These are phyloP conservation scores for Emydocephalus ijimae DNA, from an alignment of 2,113 vertebrate species.

Conservation along the genomic window DNA sequence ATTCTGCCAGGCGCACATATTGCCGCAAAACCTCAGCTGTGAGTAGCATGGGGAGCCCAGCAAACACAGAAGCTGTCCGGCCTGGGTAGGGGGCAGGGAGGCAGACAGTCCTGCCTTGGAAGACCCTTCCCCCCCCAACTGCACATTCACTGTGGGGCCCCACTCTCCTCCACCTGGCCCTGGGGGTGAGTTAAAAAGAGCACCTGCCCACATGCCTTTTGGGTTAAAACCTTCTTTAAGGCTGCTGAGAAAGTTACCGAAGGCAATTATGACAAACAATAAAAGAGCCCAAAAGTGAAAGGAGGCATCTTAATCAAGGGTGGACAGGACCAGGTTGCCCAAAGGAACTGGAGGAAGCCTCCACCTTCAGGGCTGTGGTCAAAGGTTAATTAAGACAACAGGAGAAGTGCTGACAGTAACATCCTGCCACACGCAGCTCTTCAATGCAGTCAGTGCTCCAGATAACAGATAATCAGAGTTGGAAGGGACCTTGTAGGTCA, in stretches of 20 bases:
- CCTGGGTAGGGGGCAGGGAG: neutral
- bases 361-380: neutral
- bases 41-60: accelerated
- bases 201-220: neutral
- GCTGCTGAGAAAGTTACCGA: neutral
- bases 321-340: neutral
- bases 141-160: neutral
- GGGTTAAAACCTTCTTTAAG: neutral
- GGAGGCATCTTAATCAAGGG: neutral
- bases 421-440: neutral
- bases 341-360: neutral
- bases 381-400: neutral
- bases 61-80: accelerated
- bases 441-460: neutral
- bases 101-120: neutral
- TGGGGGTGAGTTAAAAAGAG: neutral
- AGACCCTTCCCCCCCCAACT: neutral
- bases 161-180: neutral
- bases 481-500: too few species aligned
- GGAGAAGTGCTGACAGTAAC: neutral
- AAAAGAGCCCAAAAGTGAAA: neutral
- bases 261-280: neutral
- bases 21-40: accelerated
- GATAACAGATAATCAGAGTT: too few species aligned
- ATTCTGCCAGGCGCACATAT: accelerated